Conservation (phyloP, 1,140 invertebrate species). For the Diorhabda sublineata region DNA sequence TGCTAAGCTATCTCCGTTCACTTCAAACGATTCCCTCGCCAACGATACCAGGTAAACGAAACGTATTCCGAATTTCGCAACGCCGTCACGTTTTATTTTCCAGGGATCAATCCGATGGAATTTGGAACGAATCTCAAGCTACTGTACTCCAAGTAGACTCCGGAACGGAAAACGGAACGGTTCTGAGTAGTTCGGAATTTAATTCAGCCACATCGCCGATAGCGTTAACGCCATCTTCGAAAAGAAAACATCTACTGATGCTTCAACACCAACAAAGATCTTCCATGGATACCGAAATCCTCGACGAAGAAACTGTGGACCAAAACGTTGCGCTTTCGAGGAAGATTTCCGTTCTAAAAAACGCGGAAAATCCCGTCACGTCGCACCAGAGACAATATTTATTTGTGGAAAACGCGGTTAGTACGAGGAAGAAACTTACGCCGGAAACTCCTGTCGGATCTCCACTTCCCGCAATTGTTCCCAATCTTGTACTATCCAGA, state of each 20-base stretch:
- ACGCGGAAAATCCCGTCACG: conserved; percentile 12
- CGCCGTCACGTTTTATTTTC: conserved; percentile 21
- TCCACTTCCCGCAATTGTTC: conserved; percentile 40
- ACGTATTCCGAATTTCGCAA: not conserved
- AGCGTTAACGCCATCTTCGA: conserved; percentile 66
- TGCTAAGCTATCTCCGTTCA: conserved; percentile 63
- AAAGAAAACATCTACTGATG: conserved; percentile 67
- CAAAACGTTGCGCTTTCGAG: conserved; percentile 38
- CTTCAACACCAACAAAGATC: conserved; percentile 78
- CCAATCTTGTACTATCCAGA: conserved; percentile 50
- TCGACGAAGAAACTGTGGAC: conserved; percentile 64
- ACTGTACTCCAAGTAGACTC: conserved; percentile 75
- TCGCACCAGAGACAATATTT: conserved; percentile 16
- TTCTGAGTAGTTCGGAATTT: conserved; percentile 57
- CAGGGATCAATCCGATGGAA: conserved; percentile 76
- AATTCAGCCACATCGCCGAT: conserved; percentile 56
- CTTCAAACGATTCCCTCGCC: conserved; percentile 73
- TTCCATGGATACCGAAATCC: conserved; percentile 76
- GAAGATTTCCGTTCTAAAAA: conserved; percentile 22
- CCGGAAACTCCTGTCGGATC: conserved; percentile 32
- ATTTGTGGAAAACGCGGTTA: conserved; percentile 13
- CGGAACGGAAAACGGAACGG: conserved; percentile 59
- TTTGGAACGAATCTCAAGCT: conserved; percentile 83
- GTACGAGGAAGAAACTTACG: conserved; percentile 12
- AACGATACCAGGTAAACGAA: conserved; percentile 58